These are phyloP conservation scores for Propithecus deckenii DNA, from an alignment of 2,797 vertebrate species.

Conservation along the genomic window DNA sequence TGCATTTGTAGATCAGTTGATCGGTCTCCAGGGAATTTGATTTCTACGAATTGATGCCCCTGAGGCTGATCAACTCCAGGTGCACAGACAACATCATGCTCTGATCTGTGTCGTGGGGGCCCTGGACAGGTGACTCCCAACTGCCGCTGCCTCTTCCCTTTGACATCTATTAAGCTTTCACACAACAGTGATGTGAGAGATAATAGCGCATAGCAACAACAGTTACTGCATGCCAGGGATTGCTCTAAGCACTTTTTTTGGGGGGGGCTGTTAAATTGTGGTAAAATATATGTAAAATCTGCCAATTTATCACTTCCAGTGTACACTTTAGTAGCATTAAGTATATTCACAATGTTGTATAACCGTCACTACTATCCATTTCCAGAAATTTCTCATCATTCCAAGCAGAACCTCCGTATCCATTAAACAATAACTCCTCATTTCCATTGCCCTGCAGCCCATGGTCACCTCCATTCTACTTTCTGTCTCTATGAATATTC, in stretches of 20 bases:
- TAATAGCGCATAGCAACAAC: background rate
- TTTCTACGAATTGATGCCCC: background rate
- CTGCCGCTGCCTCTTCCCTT: background rate
- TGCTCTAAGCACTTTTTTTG: background rate
- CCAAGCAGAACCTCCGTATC: background rate
- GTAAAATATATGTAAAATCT: background rate
- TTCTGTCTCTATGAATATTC: too few species aligned
- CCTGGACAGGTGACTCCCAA: background rate
- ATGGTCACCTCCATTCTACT: background rate
- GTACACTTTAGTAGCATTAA: background rate
- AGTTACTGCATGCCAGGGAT: background rate
- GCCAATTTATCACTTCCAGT: background rate
- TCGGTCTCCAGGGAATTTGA: background rate
- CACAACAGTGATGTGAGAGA: background rate
- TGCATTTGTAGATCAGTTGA: background rate
- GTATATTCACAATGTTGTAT: background rate
- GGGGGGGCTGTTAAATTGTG: background rate
- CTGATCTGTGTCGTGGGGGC: background rate
- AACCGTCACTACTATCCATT: background rate
- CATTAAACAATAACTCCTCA: background rate
- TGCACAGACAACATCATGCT: background rate
- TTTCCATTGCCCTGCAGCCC: background rate
- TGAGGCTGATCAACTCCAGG: background rate
- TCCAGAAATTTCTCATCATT: background rate
- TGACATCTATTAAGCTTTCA: background rate